phyloP scores from a whole-genome alignment of 2,888 invertebrate genomes.

The Amaurobius ferox region DNA sequence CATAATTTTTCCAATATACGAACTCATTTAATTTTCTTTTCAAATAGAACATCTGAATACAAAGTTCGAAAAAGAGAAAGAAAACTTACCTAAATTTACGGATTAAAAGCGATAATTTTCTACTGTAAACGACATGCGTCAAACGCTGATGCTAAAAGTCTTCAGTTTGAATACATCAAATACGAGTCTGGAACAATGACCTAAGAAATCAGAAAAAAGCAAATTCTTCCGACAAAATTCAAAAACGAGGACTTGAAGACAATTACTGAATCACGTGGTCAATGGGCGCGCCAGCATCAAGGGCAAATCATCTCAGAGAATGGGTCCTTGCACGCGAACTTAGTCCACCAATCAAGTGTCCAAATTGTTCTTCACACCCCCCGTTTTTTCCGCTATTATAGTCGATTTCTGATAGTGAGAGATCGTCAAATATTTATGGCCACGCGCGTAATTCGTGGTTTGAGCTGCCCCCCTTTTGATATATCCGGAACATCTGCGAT shows the following conservation, averaged over 20 bases:
- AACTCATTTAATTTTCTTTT: too few species aligned
- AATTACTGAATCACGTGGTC: constrained; percentile 46
- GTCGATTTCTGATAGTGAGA: constrained; percentile 15
- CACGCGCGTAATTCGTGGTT: constrained; percentile 24
- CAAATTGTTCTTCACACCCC: constrained; percentile 49
- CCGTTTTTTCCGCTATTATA: constrained; percentile 15
- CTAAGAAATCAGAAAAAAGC: background rate
- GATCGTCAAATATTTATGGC: constrained; percentile 45
- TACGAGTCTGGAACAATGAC: background rate
- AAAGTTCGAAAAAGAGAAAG: too few species aligned
- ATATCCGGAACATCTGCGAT: constrained; percentile 27
- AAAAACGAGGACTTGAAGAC: background rate
- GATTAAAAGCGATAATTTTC: too few species aligned
- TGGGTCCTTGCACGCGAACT: constrained; percentile 47
- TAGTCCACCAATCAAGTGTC: constrained; percentile 53
- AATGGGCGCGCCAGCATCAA: constrained; percentile 48
- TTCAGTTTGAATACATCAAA: background rate
- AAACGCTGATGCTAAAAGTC: too few species aligned
- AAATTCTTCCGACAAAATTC: background rate
- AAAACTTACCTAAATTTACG: too few species aligned
- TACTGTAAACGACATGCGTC: too few species aligned
- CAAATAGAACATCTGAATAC: too few species aligned
- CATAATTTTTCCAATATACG: too few species aligned
- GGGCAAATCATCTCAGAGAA: constrained; percentile 52
- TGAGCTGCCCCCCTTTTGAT: constrained; percentile 9